Evolutionary conservation across 2,888 invertebrate species (phyloP), one percentile per base, ranked within the genome.

Genomic region (Pycnomerus fuliginosus): DNA sequence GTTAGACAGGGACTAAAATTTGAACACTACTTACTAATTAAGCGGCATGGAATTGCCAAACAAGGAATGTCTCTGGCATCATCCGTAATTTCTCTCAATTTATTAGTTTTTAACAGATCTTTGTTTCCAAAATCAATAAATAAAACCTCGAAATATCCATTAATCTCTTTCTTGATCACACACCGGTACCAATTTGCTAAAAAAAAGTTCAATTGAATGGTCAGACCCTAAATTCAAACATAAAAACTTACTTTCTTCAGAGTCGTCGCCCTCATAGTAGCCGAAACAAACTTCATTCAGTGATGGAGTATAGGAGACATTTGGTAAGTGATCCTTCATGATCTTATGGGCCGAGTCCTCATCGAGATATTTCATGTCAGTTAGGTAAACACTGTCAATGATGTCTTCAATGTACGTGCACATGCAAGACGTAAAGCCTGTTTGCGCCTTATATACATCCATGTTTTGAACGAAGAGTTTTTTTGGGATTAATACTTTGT

Each of bases 91-190:
- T 37, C 37, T 11, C 43, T 11, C 8, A 43, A 16, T 1, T 31
- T 3, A 3, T 43, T 17, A 8, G 28, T 31, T 5, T 16, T 20
- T 3, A 43, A 12, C 3, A 31, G 1, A 28, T 15, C 25, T 7
- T 22, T 11, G 4, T 32, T 43, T 2, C 43, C 43, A 37, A 43
- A 43, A 37, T 43, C 43, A 1, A 43, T 16, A 10, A 43, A 20
- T 8, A 31, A 7, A 12, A 35, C 42, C 16, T 42, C 42, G 11
- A 11, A 42, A 2, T 42, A 29, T 3, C 20, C 22, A 7, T 12
- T 27, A 2, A 35, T 12, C n/a, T 16, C 12, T 14, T 30, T 11
- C 4, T 15, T 35, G 3, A 42, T 25, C 5, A 24, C 30, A 22
- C 42, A 42, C 13, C 42, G 14, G 13, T 42, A 42, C 42, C 42